Base-by-base conservation (phyloP, 2,113 vertebrate genomes). In the Poeciliopsis occidentalis region DNA sequence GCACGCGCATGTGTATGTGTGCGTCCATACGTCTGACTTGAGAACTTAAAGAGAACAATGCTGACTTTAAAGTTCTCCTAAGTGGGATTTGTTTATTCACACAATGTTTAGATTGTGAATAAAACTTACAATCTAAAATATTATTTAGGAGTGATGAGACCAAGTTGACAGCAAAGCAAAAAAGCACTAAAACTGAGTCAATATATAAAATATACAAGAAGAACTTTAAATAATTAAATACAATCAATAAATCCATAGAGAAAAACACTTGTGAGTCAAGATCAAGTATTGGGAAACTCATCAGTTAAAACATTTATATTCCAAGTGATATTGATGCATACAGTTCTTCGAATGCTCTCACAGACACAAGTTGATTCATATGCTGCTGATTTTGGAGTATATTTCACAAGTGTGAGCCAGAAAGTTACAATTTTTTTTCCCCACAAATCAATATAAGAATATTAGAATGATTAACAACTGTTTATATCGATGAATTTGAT, bases 1-100 rank as follows among this genome's bases (percentile, higher is more conserved):
- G 79, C 44, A 74, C 2, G 34, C 10, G 51, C 3, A 13, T 30
- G 15, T 51, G 79, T 76, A 75, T 61, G 76, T 31, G 60, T 12
- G 22, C 4, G 26, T 60, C 70, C 69, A 76, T 69, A 67, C n/a
- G 37, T 77, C 51, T 69, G 3, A 54, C 69, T 57, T 68, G 63
- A 79, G 79, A 83, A 85, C 82, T 76, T 70, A 72, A 24, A 62
- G 3, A 70, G 15, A 61, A 62, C n/a, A 80, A 73, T 69, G 73
- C 63, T 47, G 69, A 71, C 61, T 39, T 5, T 69, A 27, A 73
- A 84, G 64, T 83, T 78, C 31, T 44, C 12, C 34, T 0, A 17
- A 15, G 24, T 8, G 8, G 17, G 31, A 19, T 4, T 3, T 51
- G 47, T 34, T 75, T 19, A 32, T 47, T 47, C 17, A 54, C 8